phyloP scores from a whole-genome alignment of 2,113 vertebrate genomes.

The Tiliqua scincoides region DNA sequence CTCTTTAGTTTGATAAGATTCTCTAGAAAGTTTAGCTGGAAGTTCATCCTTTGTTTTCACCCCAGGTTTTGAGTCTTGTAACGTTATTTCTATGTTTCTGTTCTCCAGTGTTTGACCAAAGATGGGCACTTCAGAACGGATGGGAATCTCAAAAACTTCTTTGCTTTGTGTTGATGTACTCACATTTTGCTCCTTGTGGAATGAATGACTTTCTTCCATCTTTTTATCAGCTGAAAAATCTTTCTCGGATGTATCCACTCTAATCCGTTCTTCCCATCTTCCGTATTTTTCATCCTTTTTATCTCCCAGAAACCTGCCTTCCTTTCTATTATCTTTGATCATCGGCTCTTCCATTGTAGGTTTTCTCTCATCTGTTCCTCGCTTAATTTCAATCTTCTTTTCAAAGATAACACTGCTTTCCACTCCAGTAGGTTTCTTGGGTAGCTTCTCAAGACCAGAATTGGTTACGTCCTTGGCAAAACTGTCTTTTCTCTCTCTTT shows the following conservation, averaged over 20 bases:
- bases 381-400: constrained; percentile 49
- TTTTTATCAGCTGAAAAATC: constrained; percentile 31
- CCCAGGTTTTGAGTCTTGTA: constrained; percentile 16
- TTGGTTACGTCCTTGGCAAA: constrained; percentile 26
- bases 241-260: constrained; percentile 56
- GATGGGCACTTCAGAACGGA: constrained; percentile 50
- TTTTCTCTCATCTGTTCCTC: constrained; percentile 29
- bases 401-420: constrained; percentile 50
- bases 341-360: neutral
- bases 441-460: constrained; percentile 2
- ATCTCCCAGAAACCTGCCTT: constrained; percentile 53
- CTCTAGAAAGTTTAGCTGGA: neutral
- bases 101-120: constrained; percentile 23
- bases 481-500: constrained; percentile 46
- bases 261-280: constrained; percentile 63
- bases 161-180: constrained; percentile 26
- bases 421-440: constrained; percentile 24
- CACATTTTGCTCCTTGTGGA: constrained; percentile 21
- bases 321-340: constrained; percentile 7
- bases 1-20: constrained; percentile 21
- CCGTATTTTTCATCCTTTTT: constrained; percentile 57
- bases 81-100: constrained; percentile 33
- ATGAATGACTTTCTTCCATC: constrained; percentile 24
- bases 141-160: constrained; percentile 56
- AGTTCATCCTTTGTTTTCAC: constrained; percentile 39